Evolutionary conservation across 2,888 invertebrate species (phyloP).

Genomic region (Tholera decimalis): DNA sequence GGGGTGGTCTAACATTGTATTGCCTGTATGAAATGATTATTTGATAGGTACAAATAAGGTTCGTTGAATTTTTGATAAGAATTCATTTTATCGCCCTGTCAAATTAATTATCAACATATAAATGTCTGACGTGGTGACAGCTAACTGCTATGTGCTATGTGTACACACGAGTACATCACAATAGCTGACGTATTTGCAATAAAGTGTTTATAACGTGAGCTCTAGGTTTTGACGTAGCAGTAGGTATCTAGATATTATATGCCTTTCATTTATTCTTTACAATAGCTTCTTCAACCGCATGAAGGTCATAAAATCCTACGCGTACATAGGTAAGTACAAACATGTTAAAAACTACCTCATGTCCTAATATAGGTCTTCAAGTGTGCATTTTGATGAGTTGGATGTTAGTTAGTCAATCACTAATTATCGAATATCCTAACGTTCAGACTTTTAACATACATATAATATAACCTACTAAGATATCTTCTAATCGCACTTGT

Average conservation of each 20-base stretch:
- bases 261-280: neutral
- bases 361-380: neutral
- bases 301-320: neutral
- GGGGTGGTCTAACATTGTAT: constrained; percentile 1
- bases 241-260: neutral
- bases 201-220: constrained; percentile 5
- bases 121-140: constrained; percentile 26
- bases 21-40: constrained; percentile 15
- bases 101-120: constrained; percentile 35
- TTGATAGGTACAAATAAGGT: constrained; percentile 12
- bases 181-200: constrained; percentile 20
- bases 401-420: neutral
- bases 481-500: neutral
- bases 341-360: neutral
- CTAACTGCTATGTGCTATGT: constrained; percentile 22
- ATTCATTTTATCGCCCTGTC: constrained; percentile 19
- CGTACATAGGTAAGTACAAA: too few relatives aligned
- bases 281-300: neutral
- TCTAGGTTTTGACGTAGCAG: neutral
- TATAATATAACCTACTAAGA: too few relatives aligned
- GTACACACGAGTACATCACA: constrained; percentile 6
- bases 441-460: neutral
- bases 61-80: constrained; percentile 33
- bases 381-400: too few relatives aligned
- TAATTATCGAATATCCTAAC: neutral